Conservation (phyloP, 2,888 invertebrate genomes). For the Melinopterus prodromus region DNA sequence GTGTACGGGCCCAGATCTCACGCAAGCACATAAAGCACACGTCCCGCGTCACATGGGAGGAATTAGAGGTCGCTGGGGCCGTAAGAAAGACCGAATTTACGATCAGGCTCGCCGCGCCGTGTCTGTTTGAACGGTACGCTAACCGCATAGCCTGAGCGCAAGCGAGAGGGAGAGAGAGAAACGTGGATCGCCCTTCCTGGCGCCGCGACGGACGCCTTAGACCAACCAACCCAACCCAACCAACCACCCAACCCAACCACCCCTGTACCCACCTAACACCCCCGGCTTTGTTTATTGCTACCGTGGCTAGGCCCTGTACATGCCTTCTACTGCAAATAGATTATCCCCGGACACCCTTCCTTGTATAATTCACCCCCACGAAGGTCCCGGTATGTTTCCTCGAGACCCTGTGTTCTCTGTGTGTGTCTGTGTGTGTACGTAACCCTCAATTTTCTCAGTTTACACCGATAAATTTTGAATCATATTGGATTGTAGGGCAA, state of each 20-base stretch:
- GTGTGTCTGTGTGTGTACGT: constrained; percentile 18
- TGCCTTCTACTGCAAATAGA: constrained; percentile 37
- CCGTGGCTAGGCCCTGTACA: constrained; percentile 27
- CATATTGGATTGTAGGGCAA: constrained; percentile 19
- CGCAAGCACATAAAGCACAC: constrained; percentile 61
- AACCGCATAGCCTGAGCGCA: constrained; percentile 45
- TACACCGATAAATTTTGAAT: constrained; percentile 27
- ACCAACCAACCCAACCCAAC: constrained; percentile 32
- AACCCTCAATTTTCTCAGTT: constrained; percentile 33
- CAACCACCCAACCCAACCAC: constrained; percentile 46
- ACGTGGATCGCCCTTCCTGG: background rate
- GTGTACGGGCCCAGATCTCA: constrained; percentile 46
- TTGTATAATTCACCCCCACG: constrained; percentile 24
- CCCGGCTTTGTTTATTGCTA: constrained; percentile 35
- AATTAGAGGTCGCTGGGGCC: constrained; percentile 59
- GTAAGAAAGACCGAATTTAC: constrained; percentile 60
- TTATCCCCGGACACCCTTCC: constrained; percentile 31
- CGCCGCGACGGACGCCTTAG: constrained; percentile 12
- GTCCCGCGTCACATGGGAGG: constrained; percentile 60
- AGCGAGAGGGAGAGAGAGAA: background rate
- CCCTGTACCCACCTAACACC: constrained; percentile 41
- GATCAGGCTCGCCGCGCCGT: constrained; percentile 53
- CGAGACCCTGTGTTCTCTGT: constrained; percentile 1
- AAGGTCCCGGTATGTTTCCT: background rate
- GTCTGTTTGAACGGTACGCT: constrained; percentile 55